Base-by-base conservation (phyloP, 2,888 invertebrate species). In the Dorcus parallelipipedus region DNA sequence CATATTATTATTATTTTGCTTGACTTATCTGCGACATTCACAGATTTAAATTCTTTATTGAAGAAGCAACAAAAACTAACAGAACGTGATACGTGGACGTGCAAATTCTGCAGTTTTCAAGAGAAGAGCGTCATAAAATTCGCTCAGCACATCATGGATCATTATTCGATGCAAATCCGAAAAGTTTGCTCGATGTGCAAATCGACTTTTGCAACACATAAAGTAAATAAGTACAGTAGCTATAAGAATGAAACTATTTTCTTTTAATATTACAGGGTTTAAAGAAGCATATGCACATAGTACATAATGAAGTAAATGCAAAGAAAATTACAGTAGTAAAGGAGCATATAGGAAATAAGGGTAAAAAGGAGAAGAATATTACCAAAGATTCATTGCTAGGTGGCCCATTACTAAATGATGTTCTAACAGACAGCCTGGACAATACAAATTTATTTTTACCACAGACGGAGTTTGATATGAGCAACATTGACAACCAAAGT, bases 91-190 rank as follows among this genome's bases (percentile, higher is more conserved):
- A 71, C 69, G 20, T 81, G 81, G 81, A 76, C 70, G 23, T 81
- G 81, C 61, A 76, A 76, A 63, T 76, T 79, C 64, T 81, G 81
- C 66, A 74, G 76, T n/a, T 69, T 71, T 41, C 65, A 75, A 6
- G 77, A 79, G 54, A 70, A 64, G 23, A 74, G 75, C 57, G 72
- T 80, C 5, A 73, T 74, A 26, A 67, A 68, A 40, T 81, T 79
- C 70, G 79, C 81, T 2, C 70, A 69, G 51, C 81, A 81, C 67
- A 69, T 80, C 42, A 71, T 77, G 60, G 72, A 73, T 33, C 80
- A 81, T 69, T 80, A 79, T 62, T 70, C 70, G 54, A 57, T 62
- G 33, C 69, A 71, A 54, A 43, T 69, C 17, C 66, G 64, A 48
- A 74, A 67, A 60, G 63, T 57, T 42, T 77, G 76, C 58, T 66